Evolutionary conservation across 2,797 vertebrate genomes (phyloP).

Genomic region (Threskiornis aethiopicus): DNA sequence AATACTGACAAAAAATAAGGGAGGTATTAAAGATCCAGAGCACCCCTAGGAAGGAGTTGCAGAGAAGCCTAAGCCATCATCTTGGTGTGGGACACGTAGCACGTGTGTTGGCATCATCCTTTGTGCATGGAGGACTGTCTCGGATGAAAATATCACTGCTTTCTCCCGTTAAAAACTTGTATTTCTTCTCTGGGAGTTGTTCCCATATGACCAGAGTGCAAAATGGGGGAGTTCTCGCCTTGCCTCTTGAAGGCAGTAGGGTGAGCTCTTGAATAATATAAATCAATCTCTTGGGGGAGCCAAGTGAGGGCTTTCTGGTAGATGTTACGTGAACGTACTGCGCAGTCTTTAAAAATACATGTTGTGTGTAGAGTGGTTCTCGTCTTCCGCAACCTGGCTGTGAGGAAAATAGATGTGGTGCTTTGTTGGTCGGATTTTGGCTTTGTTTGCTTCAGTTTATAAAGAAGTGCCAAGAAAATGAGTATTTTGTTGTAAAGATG

Average conservation of each 20-base stretch:
- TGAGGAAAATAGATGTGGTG: rapidly evolving
- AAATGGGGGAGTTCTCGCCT: background rate
- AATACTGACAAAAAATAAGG: background rate
- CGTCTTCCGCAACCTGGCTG: background rate
- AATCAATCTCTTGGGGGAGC: background rate
- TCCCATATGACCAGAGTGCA: background rate
- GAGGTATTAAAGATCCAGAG: background rate
- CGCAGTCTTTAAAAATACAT: background rate
- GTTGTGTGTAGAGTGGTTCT: background rate
- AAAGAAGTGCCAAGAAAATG: background rate
- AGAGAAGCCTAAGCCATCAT: background rate
- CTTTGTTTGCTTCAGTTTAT: background rate
- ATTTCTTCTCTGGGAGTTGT: background rate
- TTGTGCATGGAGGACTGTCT: rapidly evolving
- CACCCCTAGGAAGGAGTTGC: background rate
- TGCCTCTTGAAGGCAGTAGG: background rate
- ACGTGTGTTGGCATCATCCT: background rate
- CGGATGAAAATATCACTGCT: background rate
- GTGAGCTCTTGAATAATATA: background rate
- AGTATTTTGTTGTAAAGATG: background rate
- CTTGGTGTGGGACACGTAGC: rapidly evolving
- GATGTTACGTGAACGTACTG: background rate
- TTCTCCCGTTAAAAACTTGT: background rate
- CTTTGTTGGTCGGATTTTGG: background rate
- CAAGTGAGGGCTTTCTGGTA: background rate